Conservation (phyloP, 2,797 vertebrate genomes). For the Hirundo rustica region DNA sequence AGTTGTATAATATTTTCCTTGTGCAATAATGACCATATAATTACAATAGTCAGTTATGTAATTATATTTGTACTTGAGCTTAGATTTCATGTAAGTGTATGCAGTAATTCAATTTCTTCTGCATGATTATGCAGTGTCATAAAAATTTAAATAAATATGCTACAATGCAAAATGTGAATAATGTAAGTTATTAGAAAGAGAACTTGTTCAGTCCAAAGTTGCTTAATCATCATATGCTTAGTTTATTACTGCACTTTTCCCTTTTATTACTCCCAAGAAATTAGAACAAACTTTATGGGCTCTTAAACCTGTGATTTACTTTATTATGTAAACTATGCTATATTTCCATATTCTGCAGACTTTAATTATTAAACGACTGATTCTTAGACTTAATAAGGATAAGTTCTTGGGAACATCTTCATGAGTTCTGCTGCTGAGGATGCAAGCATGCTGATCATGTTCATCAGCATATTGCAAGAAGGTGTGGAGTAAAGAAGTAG, state of each 20-base stretch:
- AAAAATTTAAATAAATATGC: conserved; percentile 47
- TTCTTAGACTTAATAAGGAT: not conserved
- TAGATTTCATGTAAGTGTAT: not conserved
- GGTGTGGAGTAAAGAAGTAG: not conserved
- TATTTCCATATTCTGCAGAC: not conserved
- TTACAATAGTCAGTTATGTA: not conserved
- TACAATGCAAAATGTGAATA: conserved; percentile 29
- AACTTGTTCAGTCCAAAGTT: conserved; percentile 7
- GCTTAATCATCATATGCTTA: conserved; percentile 27
- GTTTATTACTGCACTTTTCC: conserved; percentile 15
- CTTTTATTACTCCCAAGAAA: conserved; percentile 38
- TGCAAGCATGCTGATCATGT: not conserved
- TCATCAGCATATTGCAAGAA: not conserved
- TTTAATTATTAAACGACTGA: not conserved
- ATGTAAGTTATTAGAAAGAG: conserved; percentile 32
- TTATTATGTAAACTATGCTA: not conserved
- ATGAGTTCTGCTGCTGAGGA: not conserved
- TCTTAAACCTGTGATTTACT: conserved; percentile 25
- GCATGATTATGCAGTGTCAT: conserved; percentile 10
- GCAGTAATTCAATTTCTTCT: conserved; percentile 33
- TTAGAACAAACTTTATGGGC: conserved; percentile 10
- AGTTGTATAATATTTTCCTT: conserved; percentile 11
- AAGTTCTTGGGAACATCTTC: not conserved
- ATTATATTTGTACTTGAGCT: conserved; percentile 23
- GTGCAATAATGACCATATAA: not conserved